phyloP scores from a whole-genome alignment of 2,888 invertebrate genomes.

The Sepiola atlantica region DNA sequence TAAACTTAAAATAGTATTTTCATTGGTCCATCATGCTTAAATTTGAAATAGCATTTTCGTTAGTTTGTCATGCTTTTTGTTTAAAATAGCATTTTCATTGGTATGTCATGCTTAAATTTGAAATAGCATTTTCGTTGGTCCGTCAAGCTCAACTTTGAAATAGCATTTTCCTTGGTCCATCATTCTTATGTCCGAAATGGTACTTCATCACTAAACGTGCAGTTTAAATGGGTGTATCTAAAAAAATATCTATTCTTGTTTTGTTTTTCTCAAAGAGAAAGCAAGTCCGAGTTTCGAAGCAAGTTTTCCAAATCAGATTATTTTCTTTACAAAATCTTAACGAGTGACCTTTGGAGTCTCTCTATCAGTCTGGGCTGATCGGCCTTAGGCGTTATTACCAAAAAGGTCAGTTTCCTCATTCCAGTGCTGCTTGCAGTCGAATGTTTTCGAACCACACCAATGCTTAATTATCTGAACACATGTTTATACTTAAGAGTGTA shows the following conservation, averaged over 20 bases:
- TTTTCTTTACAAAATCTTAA: neutral
- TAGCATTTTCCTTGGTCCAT: too few species aligned
- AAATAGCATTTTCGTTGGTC: too few species aligned
- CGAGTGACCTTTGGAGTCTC: neutral
- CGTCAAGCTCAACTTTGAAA: too few species aligned
- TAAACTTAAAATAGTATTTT: too few species aligned
- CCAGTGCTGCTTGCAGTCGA: neutral
- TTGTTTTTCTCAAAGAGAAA: neutral
- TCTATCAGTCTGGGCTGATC: neutral
- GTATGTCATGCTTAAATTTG: too few species aligned
- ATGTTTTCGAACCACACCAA: neutral
- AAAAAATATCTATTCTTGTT: neutral
- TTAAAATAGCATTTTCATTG: too few species aligned
- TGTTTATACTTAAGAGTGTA: neutral
- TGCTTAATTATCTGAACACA: neutral
- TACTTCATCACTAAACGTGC: too few species aligned
- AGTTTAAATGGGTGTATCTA: too few species aligned
- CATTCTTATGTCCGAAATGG: too few species aligned
- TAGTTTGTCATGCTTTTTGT: too few species aligned
- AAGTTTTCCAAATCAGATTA: neutral
- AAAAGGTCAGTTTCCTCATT: neutral
- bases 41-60: too few species aligned
- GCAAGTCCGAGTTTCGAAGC: neutral
- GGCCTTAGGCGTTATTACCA: neutral
- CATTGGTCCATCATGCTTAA: too few species aligned